Conservation (phyloP, 2,113 vertebrate species). For the Peromyscus californicus region DNA sequence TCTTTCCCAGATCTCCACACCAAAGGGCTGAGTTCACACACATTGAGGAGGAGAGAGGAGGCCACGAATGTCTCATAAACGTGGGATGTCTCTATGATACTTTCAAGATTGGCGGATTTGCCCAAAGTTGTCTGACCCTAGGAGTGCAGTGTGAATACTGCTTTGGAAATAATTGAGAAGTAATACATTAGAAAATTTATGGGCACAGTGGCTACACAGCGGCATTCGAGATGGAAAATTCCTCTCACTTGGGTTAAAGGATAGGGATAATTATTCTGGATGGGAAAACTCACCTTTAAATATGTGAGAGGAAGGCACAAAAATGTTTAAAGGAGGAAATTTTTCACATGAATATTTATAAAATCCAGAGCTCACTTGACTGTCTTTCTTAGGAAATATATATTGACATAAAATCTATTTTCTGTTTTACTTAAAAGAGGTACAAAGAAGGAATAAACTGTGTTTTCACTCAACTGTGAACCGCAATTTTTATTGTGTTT, state of each 20-base stretch:
- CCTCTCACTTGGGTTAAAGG: constrained; percentile 46
- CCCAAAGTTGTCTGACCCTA: constrained; percentile 58
- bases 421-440: constrained; percentile 51
- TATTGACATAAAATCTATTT: constrained; percentile 49
- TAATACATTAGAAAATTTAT: constrained; percentile 69
- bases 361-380: constrained; percentile 50
- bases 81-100: constrained; percentile 65
- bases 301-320: constrained; percentile 63
- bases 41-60: constrained; percentile 46
- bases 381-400: constrained; percentile 39
- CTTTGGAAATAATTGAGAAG: constrained; percentile 68
- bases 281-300: constrained; percentile 69
- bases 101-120: constrained; percentile 63
- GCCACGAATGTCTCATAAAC: constrained; percentile 71
- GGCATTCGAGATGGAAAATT: constrained; percentile 66
- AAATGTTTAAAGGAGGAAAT: not conserved
- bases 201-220: constrained; percentile 39
- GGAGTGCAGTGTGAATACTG: constrained; percentile 51
- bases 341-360: constrained; percentile 65
- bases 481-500: not conserved
- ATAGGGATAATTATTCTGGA: constrained; percentile 54
- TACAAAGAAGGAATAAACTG: constrained; percentile 11
- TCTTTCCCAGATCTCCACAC: constrained; percentile 60
- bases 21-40: constrained; percentile 64
- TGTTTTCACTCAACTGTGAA: not conserved